Percentiles rank a stretch among this genome's conserved stretches.
Evolutionary conservation across 2,113 vertebrate species (phyloP).

Genomic region (Sebastes schlegelii): DNA sequence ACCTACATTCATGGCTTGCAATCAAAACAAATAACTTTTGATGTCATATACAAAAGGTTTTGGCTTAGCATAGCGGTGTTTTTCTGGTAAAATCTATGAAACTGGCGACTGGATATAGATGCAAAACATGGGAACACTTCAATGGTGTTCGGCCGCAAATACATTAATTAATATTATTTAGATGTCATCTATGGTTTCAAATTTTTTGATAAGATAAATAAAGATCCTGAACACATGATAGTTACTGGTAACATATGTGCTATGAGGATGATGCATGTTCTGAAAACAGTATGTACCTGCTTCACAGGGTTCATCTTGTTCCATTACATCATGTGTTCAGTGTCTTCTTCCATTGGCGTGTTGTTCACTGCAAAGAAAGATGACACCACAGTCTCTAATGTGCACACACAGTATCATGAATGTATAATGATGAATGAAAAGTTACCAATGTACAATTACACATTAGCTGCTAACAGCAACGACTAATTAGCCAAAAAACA

Average conservation of each 20-base stretch:
- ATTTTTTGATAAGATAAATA: background rate
- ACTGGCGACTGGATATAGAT: constrained; percentile 20
- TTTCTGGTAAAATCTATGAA: constrained; percentile 12
- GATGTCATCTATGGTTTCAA: background rate
- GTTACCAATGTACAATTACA: background rate
- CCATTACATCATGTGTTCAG: constrained; percentile 45
- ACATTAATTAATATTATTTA: background rate
- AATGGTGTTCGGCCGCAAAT: constrained; percentile 3
- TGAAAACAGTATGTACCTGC: constrained; percentile 76
- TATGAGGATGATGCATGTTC: constrained; percentile 54
- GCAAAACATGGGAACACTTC: constrained; percentile 30
- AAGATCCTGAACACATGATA: constrained; percentile 3
- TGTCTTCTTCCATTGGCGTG: constrained; percentile 25
- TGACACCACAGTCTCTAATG: constrained; percentile 54
- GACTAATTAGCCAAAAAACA: background rate
- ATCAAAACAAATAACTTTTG: constrained; percentile 34
- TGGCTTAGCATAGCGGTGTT: constrained; percentile 8
- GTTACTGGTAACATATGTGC: constrained; percentile 17
- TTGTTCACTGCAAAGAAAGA: constrained; percentile 67
- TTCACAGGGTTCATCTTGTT: constrained; percentile 66
- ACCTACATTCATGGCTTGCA: constrained; percentile 47
- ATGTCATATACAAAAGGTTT: constrained; percentile 14
- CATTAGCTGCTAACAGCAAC: background rate
- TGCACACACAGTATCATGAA: constrained; percentile 14
- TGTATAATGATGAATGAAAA: background rate